A percentile compares a stretch with the other conserved stretches of the same genome.
phyloP scores from a whole-genome alignment of 2,797 vertebrate species.

The Halcyon chelicuti region DNA sequence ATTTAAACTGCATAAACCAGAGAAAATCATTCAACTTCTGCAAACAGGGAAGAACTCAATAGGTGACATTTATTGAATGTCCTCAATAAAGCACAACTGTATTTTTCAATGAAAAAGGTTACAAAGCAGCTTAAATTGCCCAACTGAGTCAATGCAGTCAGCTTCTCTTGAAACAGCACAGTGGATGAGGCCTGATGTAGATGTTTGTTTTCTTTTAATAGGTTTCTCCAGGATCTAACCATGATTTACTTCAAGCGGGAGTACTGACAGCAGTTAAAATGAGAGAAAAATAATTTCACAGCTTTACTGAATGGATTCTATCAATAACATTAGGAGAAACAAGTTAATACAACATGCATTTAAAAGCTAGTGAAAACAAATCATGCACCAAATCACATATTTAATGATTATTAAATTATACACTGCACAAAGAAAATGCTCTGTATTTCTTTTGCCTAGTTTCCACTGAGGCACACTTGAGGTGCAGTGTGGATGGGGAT shows the following conservation, averaged over 20 bases:
- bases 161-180: not conserved
- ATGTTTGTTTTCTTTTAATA: not conserved
- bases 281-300: not conserved
- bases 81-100: not conserved
- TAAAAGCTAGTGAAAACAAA: not conserved
- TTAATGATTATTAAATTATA: not conserved
- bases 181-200: not conserved
- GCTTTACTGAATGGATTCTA: not conserved
- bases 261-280: not conserved
- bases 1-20: not conserved
- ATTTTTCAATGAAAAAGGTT: not conserved
- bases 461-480: not conserved
- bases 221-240: not conserved
- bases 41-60: not conserved
- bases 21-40: not conserved
- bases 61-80: slow-evolving; percentile 21
- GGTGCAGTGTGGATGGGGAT: fast-evolving
- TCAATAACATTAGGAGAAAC: not conserved
- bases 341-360: not conserved
- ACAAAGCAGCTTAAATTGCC: not conserved
- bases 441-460: not conserved
- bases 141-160: slow-evolving; percentile 10
- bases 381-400: not conserved
- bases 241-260: slow-evolving; percentile 16
- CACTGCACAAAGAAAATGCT: not conserved